Percentiles rank a stretch among this genome's conserved stretches.
Conservation (phyloP, 2,888 invertebrate species). For the Phragmatobia fuliginosa region DNA sequence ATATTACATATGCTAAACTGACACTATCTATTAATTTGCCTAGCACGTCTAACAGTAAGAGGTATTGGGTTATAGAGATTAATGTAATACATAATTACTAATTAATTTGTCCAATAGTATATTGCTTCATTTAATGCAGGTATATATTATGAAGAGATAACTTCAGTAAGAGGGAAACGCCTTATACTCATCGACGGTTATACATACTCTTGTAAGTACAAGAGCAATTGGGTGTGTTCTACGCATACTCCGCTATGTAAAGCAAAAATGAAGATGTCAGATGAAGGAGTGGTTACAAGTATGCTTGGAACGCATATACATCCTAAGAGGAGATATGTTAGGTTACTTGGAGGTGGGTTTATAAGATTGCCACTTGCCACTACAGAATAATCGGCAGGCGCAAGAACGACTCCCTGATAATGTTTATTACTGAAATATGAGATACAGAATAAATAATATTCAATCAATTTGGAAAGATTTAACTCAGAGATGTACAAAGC, state of each 20-base stretch:
- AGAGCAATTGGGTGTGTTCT: conserved; percentile 53
- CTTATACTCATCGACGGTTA: conserved; percentile 57
- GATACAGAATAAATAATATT: background rate
- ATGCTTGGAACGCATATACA: conserved; percentile 37
- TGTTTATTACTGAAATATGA: background rate
- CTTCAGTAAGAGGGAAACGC: conserved; percentile 55
- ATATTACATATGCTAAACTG: too few species aligned
- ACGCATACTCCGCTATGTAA: conserved; percentile 35
- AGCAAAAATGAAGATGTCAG: conserved; percentile 22
- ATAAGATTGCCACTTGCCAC: background rate
- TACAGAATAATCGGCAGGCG: background rate
- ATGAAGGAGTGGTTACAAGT: background rate
- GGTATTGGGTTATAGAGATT: background rate
- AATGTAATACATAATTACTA: background rate
- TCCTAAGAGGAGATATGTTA: conserved; percentile 21
- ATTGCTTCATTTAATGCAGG: background rate
- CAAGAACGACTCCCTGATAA: background rate
- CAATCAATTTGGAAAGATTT: background rate
- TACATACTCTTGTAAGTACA: conserved; percentile 48
- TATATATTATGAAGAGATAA: conserved; percentile 40
- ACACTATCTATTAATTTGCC: too few species aligned
- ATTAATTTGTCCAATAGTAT: background rate
- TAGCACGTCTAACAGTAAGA: too few species aligned
- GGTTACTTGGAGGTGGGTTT: conserved; percentile 5
- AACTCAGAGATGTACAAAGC: background rate